These are phyloP conservation scores for Trichonephila clavata DNA, from an alignment of 1,140 invertebrate genomes.

Conservation along the genomic window DNA sequence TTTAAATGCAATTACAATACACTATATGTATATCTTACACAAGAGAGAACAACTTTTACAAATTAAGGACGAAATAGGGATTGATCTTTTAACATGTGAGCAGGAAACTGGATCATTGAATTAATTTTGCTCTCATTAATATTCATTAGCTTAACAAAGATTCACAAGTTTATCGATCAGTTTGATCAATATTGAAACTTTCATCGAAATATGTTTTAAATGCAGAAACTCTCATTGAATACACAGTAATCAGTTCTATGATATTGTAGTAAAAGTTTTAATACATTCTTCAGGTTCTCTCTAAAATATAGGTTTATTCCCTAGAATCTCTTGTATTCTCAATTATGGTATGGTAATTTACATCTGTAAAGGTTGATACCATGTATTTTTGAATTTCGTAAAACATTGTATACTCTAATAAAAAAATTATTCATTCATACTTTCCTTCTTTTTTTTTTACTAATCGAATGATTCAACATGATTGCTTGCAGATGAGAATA, in stretches of 20 bases:
- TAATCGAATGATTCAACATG: too few species aligned
- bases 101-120: not conserved
- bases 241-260: not conserved
- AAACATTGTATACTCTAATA: too few species aligned
- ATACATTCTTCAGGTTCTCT: not conserved
- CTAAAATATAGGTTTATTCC: not conserved
- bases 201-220: constrained; percentile 4
- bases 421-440: too few species aligned
- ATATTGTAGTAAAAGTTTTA: not conserved
- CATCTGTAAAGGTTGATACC: too few species aligned
- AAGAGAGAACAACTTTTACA: not conserved
- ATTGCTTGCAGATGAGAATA: too few species aligned
- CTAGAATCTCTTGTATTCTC: not conserved
- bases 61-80: not conserved
- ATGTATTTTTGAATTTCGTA: too few species aligned
- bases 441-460: too few species aligned
- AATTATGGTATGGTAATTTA: too few species aligned
- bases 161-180: constrained; percentile 12
- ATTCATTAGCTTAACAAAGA: constrained; percentile 36
- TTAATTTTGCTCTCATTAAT: constrained; percentile 15
- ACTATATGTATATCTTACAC: not conserved
- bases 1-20: too few species aligned
- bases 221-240: not conserved
- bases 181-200: not conserved
- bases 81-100: not conserved